A percentile compares a stretch with the other conserved stretches of the same genome.
Conservation (phyloP, 2,113 vertebrate species). For the Tragelaphus imberbis region DNA sequence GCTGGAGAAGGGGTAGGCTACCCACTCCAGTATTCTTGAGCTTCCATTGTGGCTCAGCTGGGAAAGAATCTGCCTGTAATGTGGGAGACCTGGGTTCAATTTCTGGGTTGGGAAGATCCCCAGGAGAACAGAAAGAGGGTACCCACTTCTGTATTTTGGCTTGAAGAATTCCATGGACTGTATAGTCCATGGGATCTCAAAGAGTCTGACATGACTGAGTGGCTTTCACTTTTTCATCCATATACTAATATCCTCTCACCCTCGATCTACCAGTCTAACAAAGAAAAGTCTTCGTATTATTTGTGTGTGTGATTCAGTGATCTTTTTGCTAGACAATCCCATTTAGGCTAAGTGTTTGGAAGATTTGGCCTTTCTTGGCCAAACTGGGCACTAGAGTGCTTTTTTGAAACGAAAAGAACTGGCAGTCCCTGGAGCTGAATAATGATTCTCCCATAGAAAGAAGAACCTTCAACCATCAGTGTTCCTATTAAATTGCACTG, state of each 20-base stretch:
- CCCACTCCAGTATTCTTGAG: not conserved
- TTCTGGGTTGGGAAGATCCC: not conserved
- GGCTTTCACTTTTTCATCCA: not conserved
- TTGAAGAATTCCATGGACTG: not conserved
- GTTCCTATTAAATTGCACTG: not conserved
- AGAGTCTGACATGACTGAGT: not conserved
- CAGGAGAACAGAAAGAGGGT: not conserved
- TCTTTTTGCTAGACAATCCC: not conserved
- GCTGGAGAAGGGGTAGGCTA: not conserved
- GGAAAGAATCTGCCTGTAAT: not conserved
- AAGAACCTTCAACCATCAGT: not conserved
- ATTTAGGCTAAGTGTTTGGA: not conserved
- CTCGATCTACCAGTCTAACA: not conserved
- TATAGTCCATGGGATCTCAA: not conserved
- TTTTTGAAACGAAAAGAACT: conserved; percentile 6
- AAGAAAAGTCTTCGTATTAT: not conserved
- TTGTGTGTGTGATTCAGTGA: not conserved
- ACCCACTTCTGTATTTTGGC: not conserved
- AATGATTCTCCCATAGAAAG: not conserved
- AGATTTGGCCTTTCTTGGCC: not conserved
- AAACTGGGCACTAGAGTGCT: not conserved
- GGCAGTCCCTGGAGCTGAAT: not conserved
- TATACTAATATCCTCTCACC: not conserved
- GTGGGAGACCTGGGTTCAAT: not conserved
- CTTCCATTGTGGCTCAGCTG: not conserved